Percentiles rank a stretch among this genome's conserved stretches.
Conservation (phyloP, 2,888 invertebrate species). For the Stenichneumon culpator region DNA sequence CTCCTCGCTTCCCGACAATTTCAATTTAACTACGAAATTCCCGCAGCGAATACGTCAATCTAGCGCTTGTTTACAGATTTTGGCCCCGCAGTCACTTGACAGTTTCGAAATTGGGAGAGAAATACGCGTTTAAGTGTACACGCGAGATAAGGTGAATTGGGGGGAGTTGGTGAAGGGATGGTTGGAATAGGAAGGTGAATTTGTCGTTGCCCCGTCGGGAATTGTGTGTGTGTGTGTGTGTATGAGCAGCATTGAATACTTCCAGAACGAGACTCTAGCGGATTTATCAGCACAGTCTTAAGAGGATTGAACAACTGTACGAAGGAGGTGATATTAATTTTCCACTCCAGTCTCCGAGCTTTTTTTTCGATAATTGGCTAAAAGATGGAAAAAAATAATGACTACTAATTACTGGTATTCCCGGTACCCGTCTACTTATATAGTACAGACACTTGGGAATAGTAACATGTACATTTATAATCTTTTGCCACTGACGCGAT, state of each 20-base stretch:
- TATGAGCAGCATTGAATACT: neutral
- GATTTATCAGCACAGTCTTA: neutral
- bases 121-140: conserved; percentile 27
- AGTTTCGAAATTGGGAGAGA: conserved; percentile 59
- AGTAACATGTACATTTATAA: neutral
- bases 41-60: conserved; percentile 59
- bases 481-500: too few relatives aligned
- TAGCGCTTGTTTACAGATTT: conserved; percentile 67
- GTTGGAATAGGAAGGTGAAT: neutral
- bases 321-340: neutral
- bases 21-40: conserved; percentile 71
- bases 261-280: neutral
- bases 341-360: neutral
- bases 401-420: neutral
- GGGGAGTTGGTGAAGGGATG: too few relatives aligned
- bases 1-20: conserved; percentile 40
- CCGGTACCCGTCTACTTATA: neutral
- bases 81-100: conserved; percentile 53
- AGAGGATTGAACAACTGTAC: neutral
- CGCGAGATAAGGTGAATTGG: neutral
- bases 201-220: conserved; percentile 15
- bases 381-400: neutral
- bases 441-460: neutral
- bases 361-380: neutral
- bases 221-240: neutral